phyloP scores from a whole-genome alignment of 2,888 invertebrate species.

The Tenthredo amoena region DNA sequence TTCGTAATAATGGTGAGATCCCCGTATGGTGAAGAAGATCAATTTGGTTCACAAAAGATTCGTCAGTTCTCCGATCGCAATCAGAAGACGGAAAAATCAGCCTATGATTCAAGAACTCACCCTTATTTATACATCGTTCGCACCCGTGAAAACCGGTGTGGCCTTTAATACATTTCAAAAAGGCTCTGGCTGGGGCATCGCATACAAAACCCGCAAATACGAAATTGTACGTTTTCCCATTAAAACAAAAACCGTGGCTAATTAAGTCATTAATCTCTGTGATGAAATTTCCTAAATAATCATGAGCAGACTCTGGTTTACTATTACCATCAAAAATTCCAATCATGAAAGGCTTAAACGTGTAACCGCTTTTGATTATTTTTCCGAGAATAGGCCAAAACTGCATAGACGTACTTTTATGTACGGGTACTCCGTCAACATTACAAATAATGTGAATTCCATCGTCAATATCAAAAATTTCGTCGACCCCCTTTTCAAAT shows the following conservation, averaged over 20 bases:
- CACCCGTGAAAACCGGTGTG: not conserved
- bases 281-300: not conserved
- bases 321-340: not conserved
- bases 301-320: not conserved
- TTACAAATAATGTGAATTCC: constrained; percentile 3
- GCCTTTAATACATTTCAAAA: not conserved
- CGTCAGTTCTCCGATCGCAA: constrained; percentile 1
- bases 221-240: not conserved
- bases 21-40: not conserved
- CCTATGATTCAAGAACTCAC: not conserved
- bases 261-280: not conserved
- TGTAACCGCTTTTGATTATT: not conserved
- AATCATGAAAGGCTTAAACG: not conserved
- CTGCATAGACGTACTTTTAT: not conserved
- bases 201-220: not conserved
- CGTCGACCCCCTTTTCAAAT: not conserved
- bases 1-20: not conserved
- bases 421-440: not conserved
- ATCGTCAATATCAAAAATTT: not conserved
- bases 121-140: not conserved
- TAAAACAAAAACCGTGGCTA: not conserved
- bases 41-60: not conserved
- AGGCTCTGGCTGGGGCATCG: not conserved
- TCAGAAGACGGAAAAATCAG: not conserved
- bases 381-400: not conserved